These are phyloP conservation scores for Hestina assimilis DNA, from an alignment of 1,140 invertebrate species.

Conservation along the genomic window DNA sequence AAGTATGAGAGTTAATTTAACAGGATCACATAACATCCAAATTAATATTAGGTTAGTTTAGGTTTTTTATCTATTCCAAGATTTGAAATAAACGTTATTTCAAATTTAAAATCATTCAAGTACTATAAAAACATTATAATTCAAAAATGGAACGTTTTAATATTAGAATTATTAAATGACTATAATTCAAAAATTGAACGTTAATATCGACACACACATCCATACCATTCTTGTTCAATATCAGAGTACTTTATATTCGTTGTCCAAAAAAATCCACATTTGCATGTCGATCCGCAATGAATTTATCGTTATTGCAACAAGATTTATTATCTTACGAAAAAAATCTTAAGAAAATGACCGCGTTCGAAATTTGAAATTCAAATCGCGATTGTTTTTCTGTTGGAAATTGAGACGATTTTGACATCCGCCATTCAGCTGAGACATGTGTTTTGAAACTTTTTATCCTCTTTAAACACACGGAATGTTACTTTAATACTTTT, in stretches of 20 bases:
- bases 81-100: too few species aligned
- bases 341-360: conserved; percentile 67
- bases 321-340: conserved; percentile 71
- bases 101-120: too few species aligned
- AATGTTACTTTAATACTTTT: conserved; percentile 30
- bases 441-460: conserved; percentile 54
- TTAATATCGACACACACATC: not conserved
- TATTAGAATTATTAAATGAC: too few species aligned
- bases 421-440: conserved; percentile 48
- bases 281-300: conserved; percentile 77
- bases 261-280: conserved; percentile 71
- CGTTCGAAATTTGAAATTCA: conserved; percentile 70
- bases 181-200: not conserved
- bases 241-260: conserved; percentile 50
- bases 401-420: conserved; percentile 75
- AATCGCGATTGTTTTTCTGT: conserved; percentile 68
- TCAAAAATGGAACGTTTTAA: too few species aligned
- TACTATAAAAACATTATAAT: too few species aligned
- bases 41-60: too few species aligned
- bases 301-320: conserved; percentile 75
- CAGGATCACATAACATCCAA: too few species aligned
- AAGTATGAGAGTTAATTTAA: too few species aligned
- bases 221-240: conserved; percentile 14
- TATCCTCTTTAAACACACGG: conserved; percentile 28
- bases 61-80: too few species aligned